Base-by-base conservation (phyloP, 1,140 invertebrate genomes). In the Charaxes varanes region DNA sequence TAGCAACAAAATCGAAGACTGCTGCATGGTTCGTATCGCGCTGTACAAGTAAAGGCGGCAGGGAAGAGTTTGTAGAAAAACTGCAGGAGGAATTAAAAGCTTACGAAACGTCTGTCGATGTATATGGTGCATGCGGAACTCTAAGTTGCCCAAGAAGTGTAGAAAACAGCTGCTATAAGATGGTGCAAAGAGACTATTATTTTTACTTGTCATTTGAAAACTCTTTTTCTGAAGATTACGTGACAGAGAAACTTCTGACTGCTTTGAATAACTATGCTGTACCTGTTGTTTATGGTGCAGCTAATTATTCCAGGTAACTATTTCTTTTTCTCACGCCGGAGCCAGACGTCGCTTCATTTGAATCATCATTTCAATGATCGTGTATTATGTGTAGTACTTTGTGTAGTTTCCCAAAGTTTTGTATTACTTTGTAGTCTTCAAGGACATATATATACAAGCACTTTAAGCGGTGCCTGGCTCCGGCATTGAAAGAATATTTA, bases 1-100 rank as follows among this genome's bases (percentile, higher is more conserved):
- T 65, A 30, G 56, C 34, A 19, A 66, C 26, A 17, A 74, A 74
- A 38, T 43, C 36, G 0, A 63, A 58, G 15, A 58, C 57, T 6
- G 62, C 53, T 0, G 58, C 62, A 0, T 71, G 65, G 64, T 71
- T 71, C 31, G 62, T 62, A 0, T 73, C 69, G 0, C 51, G 70
- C 18, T 73, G 69, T 32, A 19, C 14, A 0, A 48, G 56, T 2
- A 43, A 38, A 24, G 61, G 60, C 33, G 18, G 37, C 10, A 41
- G 69, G 14, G 63, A 69, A 28, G 7, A 34, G 4, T 61, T 53
- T 26, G 53, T 54, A 3, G 4, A 19, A 1, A 27, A 48, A 16
- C 28, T 67, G n/a, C 33, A 43, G 30, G 26, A 41, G 10, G 49
- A 62, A 10, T 19, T 70, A 11, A 7, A 26, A 4, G 23, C 6